Percentiles rank a stretch among this genome's conserved stretches.
Evolutionary conservation across 2,888 invertebrate genomes (phyloP).

Genomic region (Ellobium chinense): DNA sequence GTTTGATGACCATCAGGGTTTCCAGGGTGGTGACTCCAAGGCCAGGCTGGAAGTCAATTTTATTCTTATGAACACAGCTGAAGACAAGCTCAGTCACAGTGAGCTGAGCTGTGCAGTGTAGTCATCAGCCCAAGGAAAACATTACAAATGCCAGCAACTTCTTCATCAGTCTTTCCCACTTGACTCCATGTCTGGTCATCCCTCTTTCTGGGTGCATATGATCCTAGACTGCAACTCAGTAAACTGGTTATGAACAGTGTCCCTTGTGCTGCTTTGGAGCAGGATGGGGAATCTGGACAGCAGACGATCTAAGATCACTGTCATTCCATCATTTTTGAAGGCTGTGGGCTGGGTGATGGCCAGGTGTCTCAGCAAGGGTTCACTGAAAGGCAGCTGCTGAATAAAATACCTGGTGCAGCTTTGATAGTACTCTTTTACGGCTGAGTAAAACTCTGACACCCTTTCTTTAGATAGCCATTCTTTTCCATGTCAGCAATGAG

Average conservation of each 20-base stretch:
- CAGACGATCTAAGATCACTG: background rate
- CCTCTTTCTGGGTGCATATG: no score
- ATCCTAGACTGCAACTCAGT: no score
- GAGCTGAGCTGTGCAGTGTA: background rate
- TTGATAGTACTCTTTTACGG: background rate
- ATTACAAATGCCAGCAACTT: no score
- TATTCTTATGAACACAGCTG: no score
- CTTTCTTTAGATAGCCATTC: background rate
- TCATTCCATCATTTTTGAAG: background rate
- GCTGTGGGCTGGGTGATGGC: background rate
- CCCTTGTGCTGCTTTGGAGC: background rate
- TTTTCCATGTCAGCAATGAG: background rate
- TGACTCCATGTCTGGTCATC: background rate
- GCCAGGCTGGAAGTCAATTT: no score
- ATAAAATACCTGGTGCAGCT: background rate
- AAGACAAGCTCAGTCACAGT: no score
- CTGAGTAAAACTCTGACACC: background rate
- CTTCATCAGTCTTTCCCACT: no score
- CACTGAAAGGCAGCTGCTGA: background rate
- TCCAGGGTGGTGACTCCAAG: no score
- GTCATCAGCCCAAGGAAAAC: background rate
- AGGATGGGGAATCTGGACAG: background rate
- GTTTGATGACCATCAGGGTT: no score
- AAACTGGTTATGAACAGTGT: no score
- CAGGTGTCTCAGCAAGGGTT: background rate